phyloP scores from a whole-genome alignment of 1,140 invertebrate genomes.

The Acromyrmex echinatior region DNA sequence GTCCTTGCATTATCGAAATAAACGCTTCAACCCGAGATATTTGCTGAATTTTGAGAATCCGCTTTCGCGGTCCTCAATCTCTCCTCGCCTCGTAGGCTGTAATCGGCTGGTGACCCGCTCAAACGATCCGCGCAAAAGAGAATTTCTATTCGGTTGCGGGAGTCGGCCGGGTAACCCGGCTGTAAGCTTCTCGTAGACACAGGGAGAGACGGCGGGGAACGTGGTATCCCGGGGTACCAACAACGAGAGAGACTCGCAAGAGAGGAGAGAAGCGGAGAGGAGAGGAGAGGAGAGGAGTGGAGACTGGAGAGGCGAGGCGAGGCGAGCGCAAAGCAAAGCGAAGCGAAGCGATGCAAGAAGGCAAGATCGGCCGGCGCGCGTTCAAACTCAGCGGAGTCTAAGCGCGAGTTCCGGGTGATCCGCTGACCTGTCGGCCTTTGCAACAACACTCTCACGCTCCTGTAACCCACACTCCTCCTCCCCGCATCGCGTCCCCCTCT shows the following conservation, averaged over 20 bases:
- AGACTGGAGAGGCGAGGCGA: slow-evolving; percentile 48
- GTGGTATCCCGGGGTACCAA: slow-evolving; percentile 36
- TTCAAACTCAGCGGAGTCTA: slow-evolving; percentile 84
- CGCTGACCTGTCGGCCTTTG: slow-evolving; percentile 87
- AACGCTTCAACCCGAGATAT: neutral
- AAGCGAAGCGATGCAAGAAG: slow-evolving; percentile 74
- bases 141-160: slow-evolving; percentile 57
- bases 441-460: slow-evolving; percentile 87
- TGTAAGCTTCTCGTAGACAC: slow-evolving; percentile 60
- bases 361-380: slow-evolving; percentile 82
- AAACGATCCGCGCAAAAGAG: slow-evolving; percentile 42
- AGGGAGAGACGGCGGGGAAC: slow-evolving; percentile 66
- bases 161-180: slow-evolving; percentile 45
- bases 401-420: slow-evolving; percentile 87
- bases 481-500: slow-evolving; percentile 79
- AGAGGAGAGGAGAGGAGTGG: slow-evolving; percentile 32
- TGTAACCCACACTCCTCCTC: slow-evolving; percentile 87
- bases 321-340: slow-evolving; percentile 70
- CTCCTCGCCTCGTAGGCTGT: slow-evolving; percentile 12
- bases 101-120: slow-evolving; percentile 27
- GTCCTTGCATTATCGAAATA: neutral
- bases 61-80: slow-evolving; percentile 1
- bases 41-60: slow-evolving; percentile 2
- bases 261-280: slow-evolving; percentile 63
- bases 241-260: slow-evolving; percentile 59